Percentiles rank a stretch among this genome's conserved stretches.
Conservation (phyloP, 2,113 vertebrate genomes). For the Rostratula benghalensis region DNA sequence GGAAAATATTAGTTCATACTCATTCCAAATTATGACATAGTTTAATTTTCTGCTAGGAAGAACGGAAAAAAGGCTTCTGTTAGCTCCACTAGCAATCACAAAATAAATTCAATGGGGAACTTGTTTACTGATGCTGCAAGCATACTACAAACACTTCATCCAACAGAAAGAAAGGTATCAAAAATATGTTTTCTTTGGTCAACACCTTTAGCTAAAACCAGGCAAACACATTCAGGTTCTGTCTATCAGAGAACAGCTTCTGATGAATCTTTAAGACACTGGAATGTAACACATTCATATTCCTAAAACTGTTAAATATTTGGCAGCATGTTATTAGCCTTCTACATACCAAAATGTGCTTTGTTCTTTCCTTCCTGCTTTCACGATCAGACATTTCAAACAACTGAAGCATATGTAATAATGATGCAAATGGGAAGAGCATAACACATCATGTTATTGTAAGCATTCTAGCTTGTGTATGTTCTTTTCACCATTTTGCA, state of each 20-base stretch:
- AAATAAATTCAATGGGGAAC: conserved; percentile 36
- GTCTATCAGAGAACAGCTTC: neutral
- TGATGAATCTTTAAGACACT: neutral
- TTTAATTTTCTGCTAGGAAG: conserved; percentile 65
- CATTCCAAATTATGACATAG: conserved; percentile 39
- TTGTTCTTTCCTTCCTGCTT: neutral
- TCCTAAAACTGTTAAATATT: neutral
- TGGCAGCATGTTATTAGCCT: conserved; percentile 9
- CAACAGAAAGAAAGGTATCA: neutral
- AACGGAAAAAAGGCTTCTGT: conserved; percentile 31
- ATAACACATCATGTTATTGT: neutral
- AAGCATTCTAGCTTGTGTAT: neutral
- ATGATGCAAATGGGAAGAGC: neutral
- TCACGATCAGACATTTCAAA: neutral
- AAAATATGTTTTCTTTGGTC: neutral
- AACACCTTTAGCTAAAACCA: neutral
- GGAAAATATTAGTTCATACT: conserved; percentile 18
- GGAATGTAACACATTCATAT: neutral
- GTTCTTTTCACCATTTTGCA: neutral
- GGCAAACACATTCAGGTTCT: neutral
- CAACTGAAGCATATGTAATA: neutral
- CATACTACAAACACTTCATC: neutral
- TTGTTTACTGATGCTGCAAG: neutral
- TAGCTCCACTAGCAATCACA: conserved; percentile 37
- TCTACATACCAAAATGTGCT: neutral